Conservation (phyloP, 2,888 invertebrate genomes). For the Oasisia sp. region DNA sequence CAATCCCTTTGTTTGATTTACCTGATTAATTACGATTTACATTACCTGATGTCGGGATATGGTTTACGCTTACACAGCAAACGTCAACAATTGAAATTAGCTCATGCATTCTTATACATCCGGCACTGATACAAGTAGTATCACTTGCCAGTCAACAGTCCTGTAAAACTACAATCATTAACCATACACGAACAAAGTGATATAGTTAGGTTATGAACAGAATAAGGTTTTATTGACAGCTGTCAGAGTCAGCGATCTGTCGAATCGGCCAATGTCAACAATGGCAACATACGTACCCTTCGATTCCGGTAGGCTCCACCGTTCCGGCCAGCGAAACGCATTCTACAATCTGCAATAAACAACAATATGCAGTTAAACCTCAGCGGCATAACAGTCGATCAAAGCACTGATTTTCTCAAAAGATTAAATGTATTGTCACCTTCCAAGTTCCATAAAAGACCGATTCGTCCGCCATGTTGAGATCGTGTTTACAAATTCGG, state of each 20-base stretch:
- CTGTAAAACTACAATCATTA: not conserved
- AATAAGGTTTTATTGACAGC: not conserved
- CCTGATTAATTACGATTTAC: not conserved
- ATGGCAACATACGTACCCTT: constrained; percentile 66
- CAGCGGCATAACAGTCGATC: not conserved
- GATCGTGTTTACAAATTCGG: constrained; percentile 17
- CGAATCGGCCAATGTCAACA: not conserved
- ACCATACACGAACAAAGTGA: not conserved
- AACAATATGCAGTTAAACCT: constrained; percentile 68
- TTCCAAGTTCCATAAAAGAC: constrained; percentile 55
- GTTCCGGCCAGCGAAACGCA: constrained; percentile 67
- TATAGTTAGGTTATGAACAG: not conserved
- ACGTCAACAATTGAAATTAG: not conserved
- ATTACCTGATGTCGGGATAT: not conserved
- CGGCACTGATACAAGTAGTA: not conserved
- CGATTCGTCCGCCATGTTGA: constrained; percentile 36
- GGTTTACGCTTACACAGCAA: not conserved
- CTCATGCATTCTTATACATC: not conserved
- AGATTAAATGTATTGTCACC: constrained; percentile 41
- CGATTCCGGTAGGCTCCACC: constrained; percentile 68
- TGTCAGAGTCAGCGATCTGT: not conserved
- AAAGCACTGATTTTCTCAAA: constrained; percentile 17
- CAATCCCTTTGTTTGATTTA: not conserved
- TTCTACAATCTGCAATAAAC: constrained; percentile 67
- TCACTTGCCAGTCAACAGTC: not conserved